A percentile compares a stretch with the other conserved stretches of the same genome.
phyloP scores from a whole-genome alignment of 2,113 vertebrate species.

The Calyptommatus sinebrachiatus region DNA sequence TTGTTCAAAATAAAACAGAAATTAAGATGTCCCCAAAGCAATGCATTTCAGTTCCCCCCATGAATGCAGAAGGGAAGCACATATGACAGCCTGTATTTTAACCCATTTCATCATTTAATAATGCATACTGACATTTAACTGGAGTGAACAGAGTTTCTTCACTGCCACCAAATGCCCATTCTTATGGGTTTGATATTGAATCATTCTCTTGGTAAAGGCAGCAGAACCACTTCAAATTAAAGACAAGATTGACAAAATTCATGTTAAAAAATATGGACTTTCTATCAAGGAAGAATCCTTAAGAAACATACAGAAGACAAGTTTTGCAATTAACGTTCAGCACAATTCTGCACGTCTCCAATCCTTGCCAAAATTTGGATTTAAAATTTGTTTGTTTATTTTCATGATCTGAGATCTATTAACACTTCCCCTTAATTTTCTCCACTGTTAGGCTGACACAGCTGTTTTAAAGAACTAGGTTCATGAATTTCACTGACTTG shows the following conservation, averaged over 20 bases:
- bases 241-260: neutral
- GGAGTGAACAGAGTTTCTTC: constrained; percentile 36
- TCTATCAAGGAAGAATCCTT: neutral
- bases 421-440: neutral
- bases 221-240: neutral
- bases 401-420: neutral
- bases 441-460: neutral
- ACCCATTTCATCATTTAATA: constrained; percentile 62
- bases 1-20: constrained; percentile 3
- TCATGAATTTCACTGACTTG: neutral
- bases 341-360: neutral
- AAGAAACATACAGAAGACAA: no score
- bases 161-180: constrained; percentile 25
- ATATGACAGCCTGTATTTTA: constrained; percentile 64
- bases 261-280: constrained; percentile 5
- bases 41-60: constrained; percentile 49
- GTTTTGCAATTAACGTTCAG: neutral
- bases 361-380: neutral
- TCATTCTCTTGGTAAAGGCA: constrained; percentile 9
- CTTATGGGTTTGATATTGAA: constrained; percentile 8
- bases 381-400: neutral
- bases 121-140: constrained; percentile 60
- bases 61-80: constrained; percentile 49
- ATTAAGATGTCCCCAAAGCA: neutral
- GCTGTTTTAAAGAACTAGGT: no score